Conservation (phyloP, 1,140 invertebrate genomes). For the Pseudomyrmex gracilis region DNA sequence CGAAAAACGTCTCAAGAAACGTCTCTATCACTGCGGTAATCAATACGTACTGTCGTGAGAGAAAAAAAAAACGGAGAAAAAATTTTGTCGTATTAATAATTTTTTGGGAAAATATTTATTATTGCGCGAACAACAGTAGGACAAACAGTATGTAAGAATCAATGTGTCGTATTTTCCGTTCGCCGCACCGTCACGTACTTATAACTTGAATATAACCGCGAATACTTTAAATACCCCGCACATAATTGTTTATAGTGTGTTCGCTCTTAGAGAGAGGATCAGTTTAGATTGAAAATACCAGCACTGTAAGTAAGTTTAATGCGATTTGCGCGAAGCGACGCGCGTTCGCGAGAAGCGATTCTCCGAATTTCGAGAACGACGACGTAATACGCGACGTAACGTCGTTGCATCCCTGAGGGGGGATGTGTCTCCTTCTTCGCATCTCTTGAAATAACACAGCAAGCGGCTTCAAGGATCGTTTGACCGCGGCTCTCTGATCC, state of each 20-base stretch:
- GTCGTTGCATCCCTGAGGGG: constrained; percentile 2
- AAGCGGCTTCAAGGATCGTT: constrained; percentile 81
- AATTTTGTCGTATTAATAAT: too few species aligned
- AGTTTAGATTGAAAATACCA: constrained; percentile 58
- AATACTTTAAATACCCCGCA: constrained; percentile 1
- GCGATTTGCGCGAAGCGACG: constrained; percentile 1
- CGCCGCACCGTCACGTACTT: too few species aligned
- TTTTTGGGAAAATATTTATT: background rate
- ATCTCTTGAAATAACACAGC: constrained; percentile 75
- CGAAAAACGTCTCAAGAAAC: background rate
- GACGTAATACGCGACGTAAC: constrained; percentile 55
- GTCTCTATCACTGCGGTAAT: background rate
- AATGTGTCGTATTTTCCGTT: background rate
- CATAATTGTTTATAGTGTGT: constrained; percentile 6
- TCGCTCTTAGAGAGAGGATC: background rate
- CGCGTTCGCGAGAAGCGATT: background rate
- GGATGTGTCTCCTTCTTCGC: constrained; percentile 57
- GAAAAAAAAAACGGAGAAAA: too few species aligned
- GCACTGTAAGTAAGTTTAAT: constrained; percentile 41
- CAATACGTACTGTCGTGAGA: too few species aligned
- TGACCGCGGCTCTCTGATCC: constrained; percentile 80
- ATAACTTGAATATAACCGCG: too few species aligned
- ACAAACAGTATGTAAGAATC: background rate
- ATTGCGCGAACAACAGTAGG: background rate
- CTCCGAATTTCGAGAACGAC: constrained; percentile 46